Base-by-base conservation (phyloP, 2,113 vertebrate genomes). In the Carlito syrichta region DNA sequence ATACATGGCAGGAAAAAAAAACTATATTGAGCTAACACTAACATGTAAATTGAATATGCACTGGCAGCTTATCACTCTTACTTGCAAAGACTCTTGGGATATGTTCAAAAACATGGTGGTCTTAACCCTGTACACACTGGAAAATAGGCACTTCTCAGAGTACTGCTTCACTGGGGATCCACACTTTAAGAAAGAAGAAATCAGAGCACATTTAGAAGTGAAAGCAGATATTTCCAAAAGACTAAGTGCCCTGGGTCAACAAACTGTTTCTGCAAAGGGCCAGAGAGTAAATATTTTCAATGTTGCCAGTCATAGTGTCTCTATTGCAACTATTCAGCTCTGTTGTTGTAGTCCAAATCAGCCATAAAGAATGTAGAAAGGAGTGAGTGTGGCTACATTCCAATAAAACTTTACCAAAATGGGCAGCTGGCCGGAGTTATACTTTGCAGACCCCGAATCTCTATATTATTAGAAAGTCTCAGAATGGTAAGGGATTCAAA, bases 161-260 rank as follows among this genome's bases (percentile, higher is more conserved):
- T 45, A 69, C 52, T 78, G 56, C 35, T 89, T 83, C 23, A 45
- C 25, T 58, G 25, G 19, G 32, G 32, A 86, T 3, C n/a, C n/a
- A 83, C 25, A 20, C 48, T 52, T 58, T 71, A 40, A 83, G 63
- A 84, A 87, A 76, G 60, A 86, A 90, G 82, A 32, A 82, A 77
- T 22, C 38, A 88, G 68, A 88, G 69, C 52, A 81, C 63, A 84
- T 58, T 63, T 23, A 71, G 56, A 89, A 63, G 27, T 30, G 40
- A 81, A 86, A 68, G 50, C 40, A 87, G 45, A 96, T 38, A 69
- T 89, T 93, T 95, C 40, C 60, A 71, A 87, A 97, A 86, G 54
- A 63, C 40, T 58, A 50, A 74, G 48, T 82, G 12, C 4, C 27
- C 5, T 66, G 52, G 62, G 56, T 68, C 32, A 88, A 68, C 27